Evolutionary conservation across 1,140 invertebrate genomes (phyloP).

Genomic region (Sitobion miscanthi): DNA sequence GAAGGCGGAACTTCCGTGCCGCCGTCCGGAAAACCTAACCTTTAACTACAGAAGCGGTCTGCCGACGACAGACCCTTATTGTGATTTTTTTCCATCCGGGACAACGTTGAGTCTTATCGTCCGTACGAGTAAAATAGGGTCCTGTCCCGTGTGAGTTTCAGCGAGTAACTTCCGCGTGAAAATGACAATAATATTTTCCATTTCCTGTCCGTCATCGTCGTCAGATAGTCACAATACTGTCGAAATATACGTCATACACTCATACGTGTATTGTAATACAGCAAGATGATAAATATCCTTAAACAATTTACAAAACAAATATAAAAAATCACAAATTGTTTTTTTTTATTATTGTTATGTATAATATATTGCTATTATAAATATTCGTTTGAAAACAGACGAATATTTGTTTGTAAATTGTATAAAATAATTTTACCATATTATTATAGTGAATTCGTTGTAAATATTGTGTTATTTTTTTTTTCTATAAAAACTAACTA

Average conservation of each 20-base stretch:
- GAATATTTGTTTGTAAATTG: neutral
- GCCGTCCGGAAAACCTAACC: too few relatives aligned
- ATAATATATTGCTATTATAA: neutral
- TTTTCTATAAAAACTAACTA: neutral
- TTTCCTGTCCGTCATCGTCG: neutral
- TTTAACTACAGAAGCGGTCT: too few relatives aligned
- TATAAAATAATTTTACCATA: neutral
- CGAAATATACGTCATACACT: neutral
- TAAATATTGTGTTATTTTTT: neutral
- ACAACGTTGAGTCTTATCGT: neutral
- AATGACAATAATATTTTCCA: constrained; percentile 7
- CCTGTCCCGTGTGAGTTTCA: neutral
- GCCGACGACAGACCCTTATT: neutral
- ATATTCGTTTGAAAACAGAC: neutral
- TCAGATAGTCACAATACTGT: neutral
- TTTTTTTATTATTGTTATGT: neutral
- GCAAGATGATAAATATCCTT: neutral
- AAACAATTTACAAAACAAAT: neutral
- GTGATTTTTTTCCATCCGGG: neutral
- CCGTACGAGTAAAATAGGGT: neutral
- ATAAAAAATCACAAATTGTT: neutral
- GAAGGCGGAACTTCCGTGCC: neutral
- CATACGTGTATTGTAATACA: neutral
- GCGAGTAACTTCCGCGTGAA: neutral
- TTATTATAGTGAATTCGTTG: neutral